Evolutionary conservation across 2,888 invertebrate genomes (phyloP).

Genomic region (Drosophila vallismaia): DNA sequence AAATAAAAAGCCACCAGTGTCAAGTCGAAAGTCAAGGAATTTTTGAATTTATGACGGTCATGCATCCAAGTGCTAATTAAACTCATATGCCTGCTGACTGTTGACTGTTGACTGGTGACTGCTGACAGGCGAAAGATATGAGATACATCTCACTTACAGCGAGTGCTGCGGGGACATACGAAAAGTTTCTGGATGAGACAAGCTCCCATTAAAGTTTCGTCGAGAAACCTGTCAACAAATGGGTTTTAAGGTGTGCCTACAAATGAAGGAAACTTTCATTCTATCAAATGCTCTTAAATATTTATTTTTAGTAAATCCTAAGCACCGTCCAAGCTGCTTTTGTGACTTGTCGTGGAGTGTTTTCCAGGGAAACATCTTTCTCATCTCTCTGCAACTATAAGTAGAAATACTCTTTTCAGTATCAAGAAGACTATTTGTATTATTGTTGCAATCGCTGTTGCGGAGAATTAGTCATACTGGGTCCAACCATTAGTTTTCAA

Average conservation of each 20-base stretch:
- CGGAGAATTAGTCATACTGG: slow-evolving; percentile 57
- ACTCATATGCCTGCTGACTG: slow-evolving; percentile 22
- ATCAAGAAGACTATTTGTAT: slow-evolving; percentile 33
- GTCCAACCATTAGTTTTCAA: slow-evolving; percentile 6
- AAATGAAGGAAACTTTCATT: not conserved
- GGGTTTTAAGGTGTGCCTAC: slow-evolving; percentile 14
- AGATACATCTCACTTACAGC: slow-evolving; percentile 11
- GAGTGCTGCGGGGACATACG: slow-evolving; percentile 6
- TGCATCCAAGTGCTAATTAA: slow-evolving; percentile 47
- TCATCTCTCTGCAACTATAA: slow-evolving; percentile 30
- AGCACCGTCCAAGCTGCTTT: not conserved
- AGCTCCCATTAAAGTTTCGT: slow-evolving; percentile 8
- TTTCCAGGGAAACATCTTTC: slow-evolving; percentile 31
- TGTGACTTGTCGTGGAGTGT: slow-evolving; percentile 18
- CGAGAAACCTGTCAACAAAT: slow-evolving; percentile 23
- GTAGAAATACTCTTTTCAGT: slow-evolving; percentile 53
- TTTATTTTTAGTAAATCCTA: not conserved
- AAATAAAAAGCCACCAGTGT: slow-evolving; percentile 22
- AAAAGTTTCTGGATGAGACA: slow-evolving; percentile 18
- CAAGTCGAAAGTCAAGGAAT: slow-evolving; percentile 36
- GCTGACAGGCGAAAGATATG: slow-evolving; percentile 13
- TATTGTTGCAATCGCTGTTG: slow-evolving; percentile 38
- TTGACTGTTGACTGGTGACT: slow-evolving; percentile 8
- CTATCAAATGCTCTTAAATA: not conserved
- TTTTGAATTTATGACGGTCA: slow-evolving; percentile 20